Base-by-base conservation (phyloP, 2,113 vertebrate species). In the Tylochromis polylepis region DNA sequence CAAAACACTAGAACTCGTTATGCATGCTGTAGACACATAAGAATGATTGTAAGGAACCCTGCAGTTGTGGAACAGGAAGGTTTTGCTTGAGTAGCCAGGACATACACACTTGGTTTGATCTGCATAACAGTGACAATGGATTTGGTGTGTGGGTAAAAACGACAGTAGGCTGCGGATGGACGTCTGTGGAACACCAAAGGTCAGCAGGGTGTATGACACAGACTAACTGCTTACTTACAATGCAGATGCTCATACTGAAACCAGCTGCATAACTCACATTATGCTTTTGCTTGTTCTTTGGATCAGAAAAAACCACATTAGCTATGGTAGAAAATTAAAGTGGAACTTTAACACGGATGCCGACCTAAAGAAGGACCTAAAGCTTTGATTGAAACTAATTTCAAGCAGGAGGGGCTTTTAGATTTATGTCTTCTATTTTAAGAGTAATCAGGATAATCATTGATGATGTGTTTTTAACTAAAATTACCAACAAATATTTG, bases 1-100 rank as follows among this genome's bases (percentile, higher is more conserved):
- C 41, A 49, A 49, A 11, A 49, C 43, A 72, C 38, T 16, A 72
- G 67, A 72, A 18, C 38, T 46, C 46, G 5, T 72, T 53, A 11
- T 51, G 27, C 34, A 8, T 75, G 38, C 5, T 38, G 20, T 5
- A 65, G 20, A 38, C 60, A 65, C 31, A 65, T 31, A 65, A 0
- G 5, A n/a, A 12, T 65, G 18, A 1, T 0, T 2, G 20, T 36
- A 65, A 22, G 18, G 38, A 65, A 5, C 60, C 38, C 31, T 65
- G 14, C 27, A 59, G 27, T 59, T 14, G 0, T 65, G 60, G 20
- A 67, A 0, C 38, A 22, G 0, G 20, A 22, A 67, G 4, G 6
- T 22, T 67, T 67, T 0, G 38, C 60, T 65, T 2, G 3, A 65
- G 60, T 29, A 8, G 0, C 11, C 60, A 65, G 31, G 0, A 36